Percentiles rank a stretch among this genome's conserved stretches.
Evolutionary conservation across 2,888 invertebrate genomes (phyloP).

Genomic region (Phengaris alcon): DNA sequence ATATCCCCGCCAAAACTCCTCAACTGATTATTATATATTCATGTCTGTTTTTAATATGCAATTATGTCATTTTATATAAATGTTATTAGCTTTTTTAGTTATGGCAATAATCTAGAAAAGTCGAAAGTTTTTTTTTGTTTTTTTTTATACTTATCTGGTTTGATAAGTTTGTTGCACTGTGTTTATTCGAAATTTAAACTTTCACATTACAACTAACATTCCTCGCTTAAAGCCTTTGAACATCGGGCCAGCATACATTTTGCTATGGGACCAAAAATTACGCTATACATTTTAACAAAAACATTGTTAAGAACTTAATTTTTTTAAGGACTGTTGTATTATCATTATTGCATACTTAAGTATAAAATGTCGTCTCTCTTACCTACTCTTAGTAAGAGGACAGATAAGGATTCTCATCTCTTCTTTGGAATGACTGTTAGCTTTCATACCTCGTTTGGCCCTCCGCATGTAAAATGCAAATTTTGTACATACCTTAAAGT

Average conservation of each 20-base stretch:
- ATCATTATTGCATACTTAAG: background rate
- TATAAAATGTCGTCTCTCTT: background rate
- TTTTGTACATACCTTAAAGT: conserved; percentile 11
- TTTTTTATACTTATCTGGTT: too few relatives aligned
- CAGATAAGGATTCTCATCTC: background rate
- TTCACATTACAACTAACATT: background rate
- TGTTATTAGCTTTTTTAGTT: too few relatives aligned
- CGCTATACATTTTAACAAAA: background rate
- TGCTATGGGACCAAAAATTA: too few relatives aligned
- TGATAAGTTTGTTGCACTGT: background rate
- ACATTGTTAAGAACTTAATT: background rate
- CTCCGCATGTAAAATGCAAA: conserved; percentile 3
- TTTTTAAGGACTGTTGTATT: background rate
- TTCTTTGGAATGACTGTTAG: background rate
- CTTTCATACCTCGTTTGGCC: background rate
- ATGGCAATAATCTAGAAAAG: too few relatives aligned
- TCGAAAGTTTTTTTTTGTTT: too few relatives aligned
- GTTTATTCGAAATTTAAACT: background rate
- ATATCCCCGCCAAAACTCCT: too few relatives aligned
- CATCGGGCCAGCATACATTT: too few relatives aligned
- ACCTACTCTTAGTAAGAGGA: background rate
- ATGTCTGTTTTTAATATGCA: too few relatives aligned
- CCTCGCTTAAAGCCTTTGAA: background rate
- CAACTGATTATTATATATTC: too few relatives aligned
- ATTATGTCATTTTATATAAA: too few relatives aligned